Evolutionary conservation across 2,113 vertebrate species (phyloP), one percentile per base, ranked within the genome.

Genomic region (Pterocles gutturalis): DNA sequence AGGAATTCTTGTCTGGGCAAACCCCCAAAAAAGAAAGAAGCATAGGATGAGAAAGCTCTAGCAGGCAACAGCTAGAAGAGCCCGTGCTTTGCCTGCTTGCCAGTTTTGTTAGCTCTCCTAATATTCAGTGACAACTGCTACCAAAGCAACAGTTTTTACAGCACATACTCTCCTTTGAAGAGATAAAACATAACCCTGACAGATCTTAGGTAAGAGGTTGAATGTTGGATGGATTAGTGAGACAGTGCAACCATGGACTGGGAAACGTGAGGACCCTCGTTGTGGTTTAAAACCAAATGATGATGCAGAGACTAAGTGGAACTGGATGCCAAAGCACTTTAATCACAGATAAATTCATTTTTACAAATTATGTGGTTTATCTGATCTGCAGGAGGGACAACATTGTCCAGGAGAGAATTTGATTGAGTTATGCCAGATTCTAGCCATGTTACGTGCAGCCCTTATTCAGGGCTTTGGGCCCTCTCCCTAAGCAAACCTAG

Each of bases 111-210:
- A 67, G 38, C 26, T 48, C 17, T 61, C 25, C 17, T 69, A 34
- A 83, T 21, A 83, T 11, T 33, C 5, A 53, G 11, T 38, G 17
- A 43, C 34, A 80, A 66, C n/a, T 48, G 26, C 29, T 79, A 45
- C 31, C 28, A 80, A 72, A 89, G 9, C 14, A 7, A 6, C 21
- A 64, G 72, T n/a, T 58, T 24, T 7, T 64, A 64, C 21, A 64
- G 17, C 31, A 5, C 22, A 29, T 13, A 49, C 4, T 5, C 11
- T 1, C 22, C 51, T 83, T 83, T 0, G 0, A 49, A 53, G 53
- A 58, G 15, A 80, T 18, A 18, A 49, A n/a, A 1, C 25, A 15
- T 58, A 54, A 65, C 8, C 13, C 24, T 76, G 25, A 38, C 6
- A 60, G 9, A 13, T 72, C 17, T 76, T 41, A 69, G 8, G 25